Conservation (phyloP, 2,888 invertebrate species). For the Cryptus viduatorius region DNA sequence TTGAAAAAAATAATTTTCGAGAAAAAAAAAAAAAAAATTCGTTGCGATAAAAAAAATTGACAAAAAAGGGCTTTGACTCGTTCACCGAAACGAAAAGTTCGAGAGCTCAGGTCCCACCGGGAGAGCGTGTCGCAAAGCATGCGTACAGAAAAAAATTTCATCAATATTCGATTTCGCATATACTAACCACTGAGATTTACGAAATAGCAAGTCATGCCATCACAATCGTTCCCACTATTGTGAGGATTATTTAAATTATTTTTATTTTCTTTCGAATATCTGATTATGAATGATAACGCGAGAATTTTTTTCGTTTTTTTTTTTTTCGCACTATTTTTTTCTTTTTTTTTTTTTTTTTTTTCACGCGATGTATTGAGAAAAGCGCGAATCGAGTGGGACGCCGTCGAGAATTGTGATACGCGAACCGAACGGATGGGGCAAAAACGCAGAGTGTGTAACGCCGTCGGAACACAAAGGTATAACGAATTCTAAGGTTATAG, state of each 20-base stretch:
- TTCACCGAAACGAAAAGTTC: not conserved
- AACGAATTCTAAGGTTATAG: constrained; percentile 74
- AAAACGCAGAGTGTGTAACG: constrained; percentile 43
- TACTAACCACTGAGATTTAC: constrained; percentile 79
- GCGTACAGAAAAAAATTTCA: not conserved
- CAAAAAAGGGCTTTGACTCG: not conserved
- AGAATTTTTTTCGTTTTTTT: not conserved
- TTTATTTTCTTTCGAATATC: not conserved
- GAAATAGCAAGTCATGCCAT: constrained; percentile 79
- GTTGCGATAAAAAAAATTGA: not conserved
- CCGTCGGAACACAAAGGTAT: constrained; percentile 66
- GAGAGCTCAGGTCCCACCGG: not conserved
- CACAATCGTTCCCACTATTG: constrained; percentile 61
- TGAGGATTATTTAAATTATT: constrained; percentile 21
- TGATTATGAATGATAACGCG: not conserved
- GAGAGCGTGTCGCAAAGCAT: not conserved
- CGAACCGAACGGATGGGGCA: constrained; percentile 28
- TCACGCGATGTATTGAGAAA: not conserved
- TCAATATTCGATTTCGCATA: not conserved
- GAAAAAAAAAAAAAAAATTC: not conserved
- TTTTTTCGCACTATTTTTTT: not conserved
- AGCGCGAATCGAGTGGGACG: not conserved
- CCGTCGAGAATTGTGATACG: constrained; percentile 3
- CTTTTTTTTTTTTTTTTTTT: constrained; percentile 6
- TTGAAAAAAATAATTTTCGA: not conserved